Conservation (phyloP, 2,888 invertebrate genomes). For the Phengaris alcon region DNA sequence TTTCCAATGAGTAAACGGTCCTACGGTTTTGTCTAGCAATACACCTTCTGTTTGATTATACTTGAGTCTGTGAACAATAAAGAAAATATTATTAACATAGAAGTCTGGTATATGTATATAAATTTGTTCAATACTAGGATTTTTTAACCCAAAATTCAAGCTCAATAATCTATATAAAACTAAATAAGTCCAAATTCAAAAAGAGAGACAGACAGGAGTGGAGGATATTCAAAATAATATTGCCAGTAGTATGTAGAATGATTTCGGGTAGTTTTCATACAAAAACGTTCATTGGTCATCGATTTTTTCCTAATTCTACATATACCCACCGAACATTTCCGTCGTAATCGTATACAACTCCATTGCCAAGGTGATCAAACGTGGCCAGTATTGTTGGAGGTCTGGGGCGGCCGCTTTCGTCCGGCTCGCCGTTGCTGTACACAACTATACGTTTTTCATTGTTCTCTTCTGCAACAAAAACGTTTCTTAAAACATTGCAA, state of each 20-base stretch:
- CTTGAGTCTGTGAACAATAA: slow-evolving; percentile 54
- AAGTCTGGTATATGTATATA: too few species aligned
- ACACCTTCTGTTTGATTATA: slow-evolving; percentile 75
- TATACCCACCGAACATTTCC: slow-evolving; percentile 63
- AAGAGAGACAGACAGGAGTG: too few species aligned
- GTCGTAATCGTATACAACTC: slow-evolving; percentile 65
- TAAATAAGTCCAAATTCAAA: too few species aligned
- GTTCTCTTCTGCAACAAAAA: slow-evolving; percentile 54
- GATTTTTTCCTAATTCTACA: background rate
- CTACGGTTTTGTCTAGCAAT: slow-evolving; percentile 60
- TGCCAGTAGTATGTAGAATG: too few species aligned
- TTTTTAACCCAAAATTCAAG: too few species aligned
- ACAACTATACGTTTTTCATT: slow-evolving; percentile 65
- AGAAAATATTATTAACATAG: background rate
- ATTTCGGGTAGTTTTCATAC: background rate
- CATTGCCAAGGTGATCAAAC: slow-evolving; percentile 69
- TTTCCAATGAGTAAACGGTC: slow-evolving; percentile 69
- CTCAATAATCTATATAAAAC: too few species aligned
- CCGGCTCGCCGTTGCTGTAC: slow-evolving; percentile 64
- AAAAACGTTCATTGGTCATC: background rate
- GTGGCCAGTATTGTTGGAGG: slow-evolving; percentile 63
- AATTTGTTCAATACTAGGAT: too few species aligned
- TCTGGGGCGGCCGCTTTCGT: slow-evolving; percentile 57
- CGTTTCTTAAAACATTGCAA: background rate
- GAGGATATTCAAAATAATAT: too few species aligned